These are phyloP conservation scores for Puntigrus tetrazona DNA, from an alignment of 2,113 vertebrate species.

Conservation along the genomic window DNA sequence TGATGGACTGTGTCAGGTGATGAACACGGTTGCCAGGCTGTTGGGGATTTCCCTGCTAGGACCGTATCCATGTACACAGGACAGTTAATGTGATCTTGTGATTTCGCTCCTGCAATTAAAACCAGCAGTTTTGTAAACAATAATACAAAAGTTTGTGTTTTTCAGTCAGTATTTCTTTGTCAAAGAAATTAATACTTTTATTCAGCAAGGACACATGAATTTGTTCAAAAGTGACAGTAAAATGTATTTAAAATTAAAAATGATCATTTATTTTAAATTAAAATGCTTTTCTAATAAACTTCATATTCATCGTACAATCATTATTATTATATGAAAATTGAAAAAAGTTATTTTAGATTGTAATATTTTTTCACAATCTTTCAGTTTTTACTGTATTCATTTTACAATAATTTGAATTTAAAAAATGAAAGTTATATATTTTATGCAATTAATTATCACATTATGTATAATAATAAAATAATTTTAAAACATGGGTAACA, in stretches of 20 bases:
- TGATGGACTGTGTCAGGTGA: conserved; percentile 22
- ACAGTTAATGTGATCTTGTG: conserved; percentile 13
- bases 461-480: not conserved
- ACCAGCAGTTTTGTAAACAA: not conserved
- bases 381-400: not conserved
- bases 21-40: conserved; percentile 12
- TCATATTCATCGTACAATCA: not conserved
- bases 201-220: not conserved
- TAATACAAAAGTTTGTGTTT: not conserved
- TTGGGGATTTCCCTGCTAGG: conserved; percentile 15
- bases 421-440: too few species aligned
- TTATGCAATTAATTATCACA: too few species aligned
- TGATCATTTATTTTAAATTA: not conserved
- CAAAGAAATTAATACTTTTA: not conserved
- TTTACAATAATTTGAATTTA: not conserved
- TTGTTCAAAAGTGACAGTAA: not conserved
- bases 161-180: not conserved
- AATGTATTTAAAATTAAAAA: not conserved
- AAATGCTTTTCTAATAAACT: not conserved
- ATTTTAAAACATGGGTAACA: not conserved
- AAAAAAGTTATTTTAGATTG: not conserved
- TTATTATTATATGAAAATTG: not conserved
- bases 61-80: not conserved
- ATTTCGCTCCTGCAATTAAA: not conserved
- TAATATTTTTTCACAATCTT: not conserved